phyloP scores from a whole-genome alignment of 2,888 invertebrate genomes.

The Amblyjoppa proteus region DNA sequence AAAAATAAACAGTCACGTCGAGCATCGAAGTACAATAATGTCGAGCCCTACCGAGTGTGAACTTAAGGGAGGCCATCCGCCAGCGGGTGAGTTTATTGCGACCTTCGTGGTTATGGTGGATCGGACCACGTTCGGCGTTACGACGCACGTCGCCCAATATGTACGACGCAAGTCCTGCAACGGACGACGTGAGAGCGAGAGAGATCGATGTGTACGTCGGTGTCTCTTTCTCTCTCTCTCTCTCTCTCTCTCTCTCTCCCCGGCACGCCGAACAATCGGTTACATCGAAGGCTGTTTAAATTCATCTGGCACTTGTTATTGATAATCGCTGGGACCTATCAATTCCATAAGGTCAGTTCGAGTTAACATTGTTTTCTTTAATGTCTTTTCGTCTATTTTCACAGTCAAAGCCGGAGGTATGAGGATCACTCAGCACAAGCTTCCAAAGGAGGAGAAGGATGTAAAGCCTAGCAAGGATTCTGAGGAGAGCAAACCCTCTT shows the following conservation, averaged over 20 bases:
- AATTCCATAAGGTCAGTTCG: neutral
- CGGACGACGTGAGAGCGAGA: constrained; percentile 21
- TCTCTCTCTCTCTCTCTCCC: neutral
- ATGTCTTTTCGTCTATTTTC: constrained; percentile 46
- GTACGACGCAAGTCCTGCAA: constrained; percentile 21
- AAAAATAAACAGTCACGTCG: neutral
- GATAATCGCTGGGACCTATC: neutral
- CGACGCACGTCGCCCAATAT: neutral
- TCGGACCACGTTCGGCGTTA: constrained; percentile 50
- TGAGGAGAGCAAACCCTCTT: constrained; percentile 87
- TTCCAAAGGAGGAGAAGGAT: constrained; percentile 88
- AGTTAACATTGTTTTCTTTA: neutral
- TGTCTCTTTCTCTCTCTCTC: neutral
- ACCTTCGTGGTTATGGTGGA: constrained; percentile 43
- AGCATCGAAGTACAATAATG: constrained; percentile 80
- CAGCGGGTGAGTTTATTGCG: constrained; percentile 90
- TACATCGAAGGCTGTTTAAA: neutral
- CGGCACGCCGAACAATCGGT: neutral
- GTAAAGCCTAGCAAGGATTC: constrained; percentile 85
- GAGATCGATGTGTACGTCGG: neutral
- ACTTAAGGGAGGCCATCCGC: constrained; percentile 95
- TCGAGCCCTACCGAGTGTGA: constrained; percentile 89
- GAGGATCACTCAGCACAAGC: constrained; percentile 96
- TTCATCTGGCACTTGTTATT: neutral
- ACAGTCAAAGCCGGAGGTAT: constrained; percentile 96